Evolutionary conservation across 2,888 invertebrate genomes (phyloP).

Genomic region (Oegoconia quadripuncta): DNA sequence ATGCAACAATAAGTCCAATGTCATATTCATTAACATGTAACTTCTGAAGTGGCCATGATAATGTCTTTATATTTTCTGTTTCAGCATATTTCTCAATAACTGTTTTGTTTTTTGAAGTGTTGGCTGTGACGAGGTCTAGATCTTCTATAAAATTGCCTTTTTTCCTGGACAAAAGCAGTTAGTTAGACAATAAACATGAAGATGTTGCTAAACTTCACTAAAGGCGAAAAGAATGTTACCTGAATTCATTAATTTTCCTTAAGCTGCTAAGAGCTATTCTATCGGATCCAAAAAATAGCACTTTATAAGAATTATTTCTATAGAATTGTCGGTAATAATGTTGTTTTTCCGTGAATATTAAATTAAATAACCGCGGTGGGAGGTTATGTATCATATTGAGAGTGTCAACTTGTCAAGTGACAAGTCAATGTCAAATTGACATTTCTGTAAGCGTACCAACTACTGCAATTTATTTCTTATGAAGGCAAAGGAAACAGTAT

Average conservation of each 20-base stretch:
- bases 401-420: no score
- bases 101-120: slow-evolving; percentile 78
- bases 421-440: slow-evolving; percentile 1
- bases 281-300: slow-evolving; percentile 92
- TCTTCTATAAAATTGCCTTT: slow-evolving; percentile 65
- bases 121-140: slow-evolving; percentile 86
- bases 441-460: slow-evolving; percentile 4
- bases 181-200: background rate
- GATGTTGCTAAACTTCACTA: background rate
- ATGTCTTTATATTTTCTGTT: slow-evolving; percentile 76
- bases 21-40: slow-evolving; percentile 80
- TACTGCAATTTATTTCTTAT: background rate
- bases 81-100: slow-evolving; percentile 84
- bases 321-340: slow-evolving; percentile 30
- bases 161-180: slow-evolving; percentile 61
- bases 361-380: slow-evolving; percentile 27
- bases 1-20: slow-evolving; percentile 94
- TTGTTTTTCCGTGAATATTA: slow-evolving; percentile 35
- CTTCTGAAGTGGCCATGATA: slow-evolving; percentile 82
- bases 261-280: slow-evolving; percentile 88
- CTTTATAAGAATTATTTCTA: slow-evolving; percentile 41
- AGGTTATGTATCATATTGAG: slow-evolving; percentile 45
- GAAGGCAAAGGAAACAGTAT: no score
- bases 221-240: slow-evolving; percentile 64
- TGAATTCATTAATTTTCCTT: slow-evolving; percentile 81